Percentiles rank a stretch among this genome's conserved stretches.
Conservation (phyloP, 92 coral and sea anemone genomes). For the Zoanthus sansibaricus region DNA sequence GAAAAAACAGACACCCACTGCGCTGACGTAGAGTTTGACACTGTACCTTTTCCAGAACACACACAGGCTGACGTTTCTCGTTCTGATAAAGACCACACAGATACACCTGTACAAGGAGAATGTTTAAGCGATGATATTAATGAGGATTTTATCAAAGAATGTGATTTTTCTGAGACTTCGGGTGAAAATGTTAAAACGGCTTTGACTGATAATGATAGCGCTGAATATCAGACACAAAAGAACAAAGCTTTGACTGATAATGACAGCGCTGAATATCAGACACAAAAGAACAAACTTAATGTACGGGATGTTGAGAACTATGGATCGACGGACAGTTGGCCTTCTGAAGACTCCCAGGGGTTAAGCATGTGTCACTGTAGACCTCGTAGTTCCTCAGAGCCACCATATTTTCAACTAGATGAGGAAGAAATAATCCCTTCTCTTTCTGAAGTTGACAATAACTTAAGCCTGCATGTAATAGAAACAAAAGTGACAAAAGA, state of each 20-base stretch:
- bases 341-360: neutral
- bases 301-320: neutral
- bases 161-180: neutral
- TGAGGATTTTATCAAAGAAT: neutral
- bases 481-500: neutral
- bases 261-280: neutral
- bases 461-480: neutral
- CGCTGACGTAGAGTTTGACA: neutral
- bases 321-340: neutral
- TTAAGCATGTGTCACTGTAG: neutral
- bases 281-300: neutral
- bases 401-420: constrained; percentile 22
- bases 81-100: neutral
- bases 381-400: constrained; percentile 24
- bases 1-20: neutral
- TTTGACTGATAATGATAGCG: neutral
- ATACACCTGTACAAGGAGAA: neutral
- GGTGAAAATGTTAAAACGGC: neutral
- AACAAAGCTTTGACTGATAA: neutral
- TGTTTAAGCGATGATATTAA: too few relatives aligned
- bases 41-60: constrained; percentile 9
- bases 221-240: neutral
- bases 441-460: neutral
- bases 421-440: constrained; percentile 1
- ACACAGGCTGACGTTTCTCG: neutral